phyloP scores from a whole-genome alignment of 2,888 invertebrate genomes.

The Drosophila neutralis region DNA sequence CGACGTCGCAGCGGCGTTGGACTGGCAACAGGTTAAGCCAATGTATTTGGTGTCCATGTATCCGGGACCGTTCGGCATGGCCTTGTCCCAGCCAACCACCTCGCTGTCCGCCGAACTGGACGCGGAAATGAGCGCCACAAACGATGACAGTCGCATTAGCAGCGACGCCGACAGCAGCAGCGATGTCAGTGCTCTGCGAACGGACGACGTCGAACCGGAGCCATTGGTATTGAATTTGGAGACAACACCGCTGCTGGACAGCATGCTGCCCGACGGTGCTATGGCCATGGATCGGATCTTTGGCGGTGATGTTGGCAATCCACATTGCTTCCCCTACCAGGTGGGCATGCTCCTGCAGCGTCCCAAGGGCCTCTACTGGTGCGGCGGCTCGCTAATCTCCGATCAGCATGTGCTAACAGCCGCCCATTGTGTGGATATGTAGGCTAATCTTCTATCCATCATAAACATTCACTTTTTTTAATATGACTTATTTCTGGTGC shows the following conservation, averaged over 20 bases:
- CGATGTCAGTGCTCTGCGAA: slow-evolving; percentile 9
- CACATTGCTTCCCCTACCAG: slow-evolving; percentile 82
- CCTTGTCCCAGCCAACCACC: slow-evolving; percentile 37
- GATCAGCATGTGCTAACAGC: slow-evolving; percentile 82
- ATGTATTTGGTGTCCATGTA: slow-evolving; percentile 83
- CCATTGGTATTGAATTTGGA: slow-evolving; percentile 81
- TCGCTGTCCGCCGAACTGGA: slow-evolving; percentile 64
- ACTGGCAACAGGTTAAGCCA: slow-evolving; percentile 83
- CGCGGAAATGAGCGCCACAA: slow-evolving; percentile 69
- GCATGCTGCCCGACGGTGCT: slow-evolving; percentile 75
- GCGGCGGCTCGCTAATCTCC: slow-evolving; percentile 83
- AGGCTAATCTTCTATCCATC: slow-evolving; percentile 17
- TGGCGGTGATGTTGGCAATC: slow-evolving; percentile 82
- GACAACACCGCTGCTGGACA: slow-evolving; percentile 75
- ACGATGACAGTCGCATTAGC: slow-evolving; percentile 51
- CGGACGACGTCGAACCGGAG: slow-evolving; percentile 52
- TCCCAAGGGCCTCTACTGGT: slow-evolving; percentile 82
- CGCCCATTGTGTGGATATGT: slow-evolving; percentile 84
- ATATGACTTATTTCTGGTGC: not conserved
- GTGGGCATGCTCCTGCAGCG: slow-evolving; percentile 82
- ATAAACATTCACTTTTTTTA: not conserved
- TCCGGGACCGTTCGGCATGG: slow-evolving; percentile 62
- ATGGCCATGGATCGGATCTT: slow-evolving; percentile 84
- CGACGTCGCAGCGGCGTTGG: slow-evolving; percentile 62
- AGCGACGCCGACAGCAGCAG: slow-evolving; percentile 22